A percentile compares a stretch with the other conserved stretches of the same genome.
Conservation (phyloP, 2,113 vertebrate genomes). For the Ameiurus melas region DNA sequence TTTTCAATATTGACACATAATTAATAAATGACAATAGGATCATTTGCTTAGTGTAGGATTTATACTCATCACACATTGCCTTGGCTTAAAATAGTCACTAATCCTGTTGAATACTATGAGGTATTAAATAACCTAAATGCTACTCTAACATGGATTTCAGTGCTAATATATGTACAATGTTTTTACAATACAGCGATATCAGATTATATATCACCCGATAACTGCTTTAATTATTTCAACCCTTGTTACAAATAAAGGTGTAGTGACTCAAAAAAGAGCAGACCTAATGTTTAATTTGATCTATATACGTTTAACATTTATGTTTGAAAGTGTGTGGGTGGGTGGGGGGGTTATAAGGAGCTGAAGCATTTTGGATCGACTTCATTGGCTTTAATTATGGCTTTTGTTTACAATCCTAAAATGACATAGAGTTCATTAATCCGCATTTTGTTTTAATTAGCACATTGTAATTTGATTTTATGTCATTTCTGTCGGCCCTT, state of each 20-base stretch:
- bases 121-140: neutral
- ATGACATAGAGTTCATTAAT: neutral
- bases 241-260: neutral
- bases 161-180: neutral
- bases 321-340: neutral
- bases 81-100: neutral
- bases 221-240: neutral
- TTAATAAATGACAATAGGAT: neutral
- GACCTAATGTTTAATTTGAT: neutral
- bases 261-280: neutral
- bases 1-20: neutral
- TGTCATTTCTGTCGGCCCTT: neutral
- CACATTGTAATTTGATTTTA: neutral
- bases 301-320: neutral
- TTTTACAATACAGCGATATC: neutral
- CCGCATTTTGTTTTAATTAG: neutral
- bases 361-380: neutral
- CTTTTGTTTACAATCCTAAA: slow-evolving; percentile 3
- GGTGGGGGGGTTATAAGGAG: neutral
- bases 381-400: neutral
- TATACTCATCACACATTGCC: neutral
- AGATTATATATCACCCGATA: neutral
- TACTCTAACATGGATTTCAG: neutral
- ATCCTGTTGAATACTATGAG: neutral
- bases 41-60: neutral